These are phyloP conservation scores for Catocala nupta DNA, from an alignment of 2,888 invertebrate species.

Conservation along the genomic window DNA sequence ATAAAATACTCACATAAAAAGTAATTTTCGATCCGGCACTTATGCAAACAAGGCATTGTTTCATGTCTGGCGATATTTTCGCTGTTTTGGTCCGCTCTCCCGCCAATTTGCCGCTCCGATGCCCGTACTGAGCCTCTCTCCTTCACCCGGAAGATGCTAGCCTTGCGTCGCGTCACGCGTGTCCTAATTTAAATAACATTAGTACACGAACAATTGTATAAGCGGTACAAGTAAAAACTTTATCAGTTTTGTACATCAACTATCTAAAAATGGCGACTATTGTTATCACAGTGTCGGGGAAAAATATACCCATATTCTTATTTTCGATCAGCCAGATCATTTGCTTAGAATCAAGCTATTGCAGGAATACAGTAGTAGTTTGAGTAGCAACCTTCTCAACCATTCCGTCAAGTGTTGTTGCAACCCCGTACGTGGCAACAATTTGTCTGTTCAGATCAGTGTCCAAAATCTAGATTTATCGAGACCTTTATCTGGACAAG, in stretches of 20 bases:
- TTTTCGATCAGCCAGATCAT: too few species aligned
- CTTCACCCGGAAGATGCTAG: constrained; percentile 53
- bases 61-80: constrained; percentile 55
- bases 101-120: constrained; percentile 69
- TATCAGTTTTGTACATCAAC: constrained; percentile 39
- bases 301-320: too few species aligned
- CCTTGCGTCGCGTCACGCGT: constrained; percentile 43
- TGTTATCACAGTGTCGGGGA: constrained; percentile 9
- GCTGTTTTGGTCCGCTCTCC: constrained; percentile 64
- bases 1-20: constrained; percentile 41
- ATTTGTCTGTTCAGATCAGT: too few species aligned
- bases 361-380: too few species aligned
- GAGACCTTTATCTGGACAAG: too few species aligned
- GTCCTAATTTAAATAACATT: constrained; percentile 61
- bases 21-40: constrained; percentile 50
- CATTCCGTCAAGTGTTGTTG: too few species aligned
- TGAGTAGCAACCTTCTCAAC: too few species aligned
- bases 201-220: constrained; percentile 45
- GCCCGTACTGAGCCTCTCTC: constrained; percentile 38
- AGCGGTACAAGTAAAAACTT: constrained; percentile 35
- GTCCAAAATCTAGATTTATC: too few species aligned
- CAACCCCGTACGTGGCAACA: too few species aligned
- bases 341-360: too few species aligned
- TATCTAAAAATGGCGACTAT: constrained; percentile 29
- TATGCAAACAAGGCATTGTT: constrained; percentile 54